Evolutionary conservation across 2,797 vertebrate genomes (phyloP).

Genomic region (Danio choprae): DNA sequence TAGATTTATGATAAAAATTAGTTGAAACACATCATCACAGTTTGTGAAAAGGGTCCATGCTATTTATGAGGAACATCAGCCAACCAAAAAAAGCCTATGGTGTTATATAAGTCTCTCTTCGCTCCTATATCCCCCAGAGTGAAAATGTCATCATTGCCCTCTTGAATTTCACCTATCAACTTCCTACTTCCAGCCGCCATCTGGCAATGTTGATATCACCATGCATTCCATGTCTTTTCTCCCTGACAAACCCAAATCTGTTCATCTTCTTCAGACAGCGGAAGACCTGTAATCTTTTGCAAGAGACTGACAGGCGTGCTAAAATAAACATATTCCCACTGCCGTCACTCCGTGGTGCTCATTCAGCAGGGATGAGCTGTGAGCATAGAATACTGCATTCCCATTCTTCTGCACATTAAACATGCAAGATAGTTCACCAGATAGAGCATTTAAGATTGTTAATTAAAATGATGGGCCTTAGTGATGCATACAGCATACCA

Average conservation of each 20-base stretch:
- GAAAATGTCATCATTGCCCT: slow-evolving; percentile 61
- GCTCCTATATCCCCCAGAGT: slow-evolving; percentile 43
- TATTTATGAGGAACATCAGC: slow-evolving; percentile 1
- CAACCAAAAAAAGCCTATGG: not conserved
- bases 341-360: slow-evolving; percentile 28
- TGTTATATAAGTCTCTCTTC: slow-evolving; percentile 15
- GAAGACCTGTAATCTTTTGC: slow-evolving; percentile 56
- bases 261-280: slow-evolving; percentile 65
- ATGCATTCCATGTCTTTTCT: slow-evolving; percentile 42
- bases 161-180: slow-evolving; percentile 69
- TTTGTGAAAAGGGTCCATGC: not conserved
- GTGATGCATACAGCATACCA: not conserved
- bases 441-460: not conserved
- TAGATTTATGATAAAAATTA: too few species aligned
- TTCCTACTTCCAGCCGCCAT: slow-evolving; percentile 66
- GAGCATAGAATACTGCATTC: slow-evolving; percentile 6
- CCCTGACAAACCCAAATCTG: slow-evolving; percentile 53
- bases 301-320: slow-evolving; percentile 54
- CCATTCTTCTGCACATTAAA: not conserved
- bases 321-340: slow-evolving; percentile 63
- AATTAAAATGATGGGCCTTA: not conserved
- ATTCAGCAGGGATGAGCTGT: slow-evolving; percentile 29
- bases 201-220: slow-evolving; percentile 72
- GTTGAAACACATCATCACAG: too few species aligned
- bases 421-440: not conserved